Evolutionary conservation across 2,797 vertebrate genomes (phyloP).

Genomic region (Telmatherina bonti): DNA sequence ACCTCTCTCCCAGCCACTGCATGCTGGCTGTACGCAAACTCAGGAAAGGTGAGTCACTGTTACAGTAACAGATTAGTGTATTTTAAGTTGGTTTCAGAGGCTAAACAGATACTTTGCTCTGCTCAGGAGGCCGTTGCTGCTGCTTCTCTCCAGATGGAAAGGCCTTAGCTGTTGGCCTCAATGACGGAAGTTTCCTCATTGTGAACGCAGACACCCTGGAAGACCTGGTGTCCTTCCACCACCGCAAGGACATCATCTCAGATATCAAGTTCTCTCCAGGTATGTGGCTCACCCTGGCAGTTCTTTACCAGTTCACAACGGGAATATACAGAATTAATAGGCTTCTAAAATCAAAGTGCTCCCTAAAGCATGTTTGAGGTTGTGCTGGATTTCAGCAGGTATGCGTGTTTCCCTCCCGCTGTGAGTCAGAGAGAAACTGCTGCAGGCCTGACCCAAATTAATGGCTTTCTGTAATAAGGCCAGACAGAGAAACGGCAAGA

Average conservation of each 20-base stretch:
- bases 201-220: constrained; percentile 98
- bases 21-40: constrained; percentile 99
- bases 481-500: constrained; percentile 66
- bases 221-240: constrained; percentile 98
- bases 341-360: constrained; percentile 28
- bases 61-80: constrained; percentile 7
- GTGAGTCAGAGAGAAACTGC: constrained; percentile 56
- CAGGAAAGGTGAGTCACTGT: constrained; percentile 92
- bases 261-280: constrained; percentile 98
- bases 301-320: constrained; percentile 13
- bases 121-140: constrained; percentile 94
- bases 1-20: constrained; percentile 98
- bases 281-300: constrained; percentile 66
- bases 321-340: constrained; percentile 24
- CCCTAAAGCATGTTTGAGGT: constrained; percentile 46
- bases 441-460: constrained; percentile 77
- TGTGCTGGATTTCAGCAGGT: constrained; percentile 51
- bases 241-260: constrained; percentile 96
- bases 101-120: constrained; percentile 44
- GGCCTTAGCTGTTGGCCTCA: constrained; percentile 95
- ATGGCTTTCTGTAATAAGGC: constrained; percentile 70
- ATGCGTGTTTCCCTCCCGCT: constrained; percentile 40
- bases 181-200: constrained; percentile 96
- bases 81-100: constrained; percentile 28
- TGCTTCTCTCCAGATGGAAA: constrained; percentile 98